Evolutionary conservation across 2,888 invertebrate genomes (phyloP), one percentile per base, ranked within the genome.

Genomic region (Platypus cylindrus): DNA sequence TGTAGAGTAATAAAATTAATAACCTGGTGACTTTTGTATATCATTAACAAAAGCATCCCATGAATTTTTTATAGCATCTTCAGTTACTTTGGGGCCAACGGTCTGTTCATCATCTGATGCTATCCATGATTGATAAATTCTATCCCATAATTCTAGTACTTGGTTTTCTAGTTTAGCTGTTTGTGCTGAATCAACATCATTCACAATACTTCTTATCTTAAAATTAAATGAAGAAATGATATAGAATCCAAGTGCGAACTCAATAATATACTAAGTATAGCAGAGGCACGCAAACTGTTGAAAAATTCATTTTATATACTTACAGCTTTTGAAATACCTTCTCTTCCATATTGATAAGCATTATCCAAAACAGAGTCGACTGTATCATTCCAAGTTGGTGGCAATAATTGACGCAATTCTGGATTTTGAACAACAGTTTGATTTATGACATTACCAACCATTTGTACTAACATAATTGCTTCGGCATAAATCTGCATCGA

Each of bases 401-500:
- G 94, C 34, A 95, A 65, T 53, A 87, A 73, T 51, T 81, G 77
- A 47, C 79, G 73, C 34, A 84, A 64, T 52, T 90, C 89, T 18
- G 91, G 87, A 63, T 93, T 85, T 54, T 87, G 80, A 5, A 89
- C 81, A 30, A 89, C 75, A 0, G 90, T 89, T 50, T 81, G 78
- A 63, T 93, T 91, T 17, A 91, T 70, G 5, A 93, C 70, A 58
- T 86, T 89, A 40, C 87, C 84, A 23, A 84, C 82, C 40, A 93
- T 70, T 56, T 89, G 83, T 9, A 93, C 78, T 35, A 95, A 72
- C 53, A 91, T 87, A 59, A 93, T 83, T 2, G 87, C 87, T 66
- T 95, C 95, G 0, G 85, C 82, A 60, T 95, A 94, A 51, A 93
- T 81, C 84, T 93, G 63, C 2, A 67, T n/a, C n/a, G n/a, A n/a